Evolutionary conservation across 2,888 invertebrate species (phyloP).

Genomic region (Malthinus flaveolus): DNA sequence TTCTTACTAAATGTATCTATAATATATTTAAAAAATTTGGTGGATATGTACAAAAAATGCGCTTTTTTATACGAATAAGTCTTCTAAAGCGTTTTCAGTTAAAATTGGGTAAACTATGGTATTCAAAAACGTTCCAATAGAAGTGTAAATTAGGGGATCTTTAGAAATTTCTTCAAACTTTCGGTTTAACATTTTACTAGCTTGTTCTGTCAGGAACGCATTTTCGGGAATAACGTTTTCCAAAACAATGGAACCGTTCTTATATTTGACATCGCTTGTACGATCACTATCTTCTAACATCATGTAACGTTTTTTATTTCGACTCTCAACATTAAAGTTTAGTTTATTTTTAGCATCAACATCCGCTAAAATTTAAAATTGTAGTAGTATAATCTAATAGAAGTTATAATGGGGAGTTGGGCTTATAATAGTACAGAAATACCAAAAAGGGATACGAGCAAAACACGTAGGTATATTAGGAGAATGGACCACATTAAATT

Average conservation of each 20-base stretch:
- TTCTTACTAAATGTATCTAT: no score
- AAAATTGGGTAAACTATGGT: neutral
- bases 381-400: no score
- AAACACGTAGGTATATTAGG: no score
- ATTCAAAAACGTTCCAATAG: neutral
- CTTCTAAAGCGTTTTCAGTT: conserved; percentile 6
- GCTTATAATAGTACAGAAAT: no score
- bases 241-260: neutral
- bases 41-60: no score
- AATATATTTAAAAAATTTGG: neutral
- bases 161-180: neutral
- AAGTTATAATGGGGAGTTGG: no score
- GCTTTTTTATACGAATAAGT: conserved; percentile 10
- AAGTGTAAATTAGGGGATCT: conserved; percentile 7
- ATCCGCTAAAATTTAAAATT: conserved; percentile 2
- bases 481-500: no score
- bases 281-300: neutral
- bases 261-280: neutral
- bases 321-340: neutral
- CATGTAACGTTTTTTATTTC: conserved; percentile 7
- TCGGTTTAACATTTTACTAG: conserved; percentile 5
- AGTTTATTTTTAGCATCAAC: neutral
- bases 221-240: conserved; percentile 6
- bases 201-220: conserved; percentile 6
- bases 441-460: no score